Base-by-base conservation (phyloP, 2,888 invertebrate species). In the Scaeva pyrastri region DNA sequence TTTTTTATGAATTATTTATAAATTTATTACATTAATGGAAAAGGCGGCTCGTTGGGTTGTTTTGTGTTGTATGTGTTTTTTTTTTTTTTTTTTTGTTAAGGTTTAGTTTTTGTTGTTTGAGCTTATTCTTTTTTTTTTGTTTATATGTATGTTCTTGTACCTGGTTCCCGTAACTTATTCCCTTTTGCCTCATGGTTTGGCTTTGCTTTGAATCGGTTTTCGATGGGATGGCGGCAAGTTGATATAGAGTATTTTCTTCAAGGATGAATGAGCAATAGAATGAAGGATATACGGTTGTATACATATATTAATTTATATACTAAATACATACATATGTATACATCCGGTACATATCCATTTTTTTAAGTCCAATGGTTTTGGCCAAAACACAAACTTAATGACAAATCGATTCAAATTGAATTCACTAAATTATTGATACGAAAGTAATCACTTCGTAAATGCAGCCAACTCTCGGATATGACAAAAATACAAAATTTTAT, bases 21-120 rank as follows among this genome's bases (percentile, higher is more conserved):
- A 88, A 88, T 88, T 89, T 89, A 89, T 89, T 89, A 88, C 88
- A 88, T 89, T 89, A 89, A 89, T 89, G 88, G 88, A 88, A 79
- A 76, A 77, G 79, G 73, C 52, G 64, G 76, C 58, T 71, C 7
- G 41, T 72, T 60, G 60, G 19, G 19, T 2, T 10, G 19, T 2
- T 10, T 73, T 45, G 31, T 31, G 31, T 31, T 31, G 31, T 31
- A 31, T 31, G n/a, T n/a, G n/a, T 31, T 31, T 31, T 4, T 31
- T 31, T 31, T 8, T 31, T 31, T 31, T 31, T 31, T 31, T 26
- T 26, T 21, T 66, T 64, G 43, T 64, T 14, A 14, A 3, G 26
- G 6, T 19, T 3, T 16, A n/a, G 48, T 73, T 74, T 68, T 60
- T 72, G 56, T 64, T 68, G 52, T 74, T 84, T 73, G 23, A 14